These are phyloP conservation scores for Condylura cristata DNA, from an alignment of 2,113 vertebrate species.

Conservation along the genomic window DNA sequence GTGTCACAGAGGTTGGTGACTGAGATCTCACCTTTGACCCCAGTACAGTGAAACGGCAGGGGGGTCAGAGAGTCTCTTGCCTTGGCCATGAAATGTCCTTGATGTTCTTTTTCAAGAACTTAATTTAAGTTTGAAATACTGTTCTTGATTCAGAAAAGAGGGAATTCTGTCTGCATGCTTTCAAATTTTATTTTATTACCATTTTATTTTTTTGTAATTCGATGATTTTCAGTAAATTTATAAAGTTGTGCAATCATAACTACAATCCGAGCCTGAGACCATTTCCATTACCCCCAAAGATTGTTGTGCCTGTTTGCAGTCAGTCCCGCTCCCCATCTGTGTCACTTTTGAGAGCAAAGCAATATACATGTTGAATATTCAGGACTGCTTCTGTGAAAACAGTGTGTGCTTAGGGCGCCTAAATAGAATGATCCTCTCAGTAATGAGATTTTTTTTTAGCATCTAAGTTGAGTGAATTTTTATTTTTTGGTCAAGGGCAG, in stretches of 20 bases:
- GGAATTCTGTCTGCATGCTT: not conserved
- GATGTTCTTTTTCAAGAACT: slow-evolving; percentile 2
- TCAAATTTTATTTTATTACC: slow-evolving; percentile 4
- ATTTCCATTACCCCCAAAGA: not conserved
- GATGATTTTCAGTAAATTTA: slow-evolving; percentile 2
- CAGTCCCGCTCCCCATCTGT: not conserved
- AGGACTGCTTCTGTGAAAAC: not conserved
- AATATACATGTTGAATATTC: slow-evolving; percentile 3
- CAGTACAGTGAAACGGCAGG: too few relatives aligned
- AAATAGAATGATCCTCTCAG: not conserved
- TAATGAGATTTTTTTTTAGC: not conserved
- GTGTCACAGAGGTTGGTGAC: not conserved
- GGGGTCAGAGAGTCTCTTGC: not conserved
- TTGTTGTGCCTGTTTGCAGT: slow-evolving; percentile 2
- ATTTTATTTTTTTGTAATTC: not conserved
- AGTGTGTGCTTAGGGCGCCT: not conserved
- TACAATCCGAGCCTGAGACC: not conserved
- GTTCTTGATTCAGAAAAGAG: not conserved
- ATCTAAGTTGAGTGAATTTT: slow-evolving; percentile 14
- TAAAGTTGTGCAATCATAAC: not conserved
- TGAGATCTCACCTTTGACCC: not conserved
- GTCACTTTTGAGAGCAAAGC: not conserved
- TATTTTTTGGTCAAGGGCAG: not conserved
- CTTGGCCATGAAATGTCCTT: not conserved
- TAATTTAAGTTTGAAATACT: slow-evolving; percentile 24